Conservation (phyloP, 2,113 vertebrate species). For the Pachycephala philippinensis region DNA sequence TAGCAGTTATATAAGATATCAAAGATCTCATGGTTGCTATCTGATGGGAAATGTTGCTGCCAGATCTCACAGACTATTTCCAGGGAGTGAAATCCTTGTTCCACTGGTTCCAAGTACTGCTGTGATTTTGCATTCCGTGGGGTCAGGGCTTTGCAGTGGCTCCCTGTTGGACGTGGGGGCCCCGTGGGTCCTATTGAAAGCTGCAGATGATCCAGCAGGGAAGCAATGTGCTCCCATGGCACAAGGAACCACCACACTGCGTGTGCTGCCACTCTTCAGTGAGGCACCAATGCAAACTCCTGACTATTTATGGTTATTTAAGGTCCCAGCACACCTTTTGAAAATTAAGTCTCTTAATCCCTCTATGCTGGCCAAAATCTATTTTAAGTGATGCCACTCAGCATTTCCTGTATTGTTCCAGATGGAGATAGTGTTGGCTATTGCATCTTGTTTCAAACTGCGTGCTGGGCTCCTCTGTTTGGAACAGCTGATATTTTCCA, state of each 20-base stretch:
- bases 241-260: neutral
- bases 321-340: neutral
- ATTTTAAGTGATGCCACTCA: conserved; percentile 33
- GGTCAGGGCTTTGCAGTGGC: neutral
- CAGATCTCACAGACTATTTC: conserved; percentile 9
- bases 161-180: neutral
- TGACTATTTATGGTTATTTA: conserved; percentile 51
- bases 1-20: conserved; percentile 39
- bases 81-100: conserved; percentile 9
- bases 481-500: conserved; percentile 32
- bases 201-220: neutral
- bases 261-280: neutral
- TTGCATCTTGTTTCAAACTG: neutral
- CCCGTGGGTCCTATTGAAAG: neutral
- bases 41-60: conserved; percentile 20
- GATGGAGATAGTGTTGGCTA: neutral
- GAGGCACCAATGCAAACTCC: neutral
- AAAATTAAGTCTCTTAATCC: conserved; percentile 39
- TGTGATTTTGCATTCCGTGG: fast-evolving
- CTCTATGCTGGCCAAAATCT: conserved; percentile 9
- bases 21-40: conserved; percentile 18
- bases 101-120: neutral
- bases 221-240: neutral
- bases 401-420: conserved; percentile 39
- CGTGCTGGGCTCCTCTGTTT: neutral